phyloP scores from a whole-genome alignment of 1,140 invertebrate genomes.

The Micrasema longulum region DNA sequence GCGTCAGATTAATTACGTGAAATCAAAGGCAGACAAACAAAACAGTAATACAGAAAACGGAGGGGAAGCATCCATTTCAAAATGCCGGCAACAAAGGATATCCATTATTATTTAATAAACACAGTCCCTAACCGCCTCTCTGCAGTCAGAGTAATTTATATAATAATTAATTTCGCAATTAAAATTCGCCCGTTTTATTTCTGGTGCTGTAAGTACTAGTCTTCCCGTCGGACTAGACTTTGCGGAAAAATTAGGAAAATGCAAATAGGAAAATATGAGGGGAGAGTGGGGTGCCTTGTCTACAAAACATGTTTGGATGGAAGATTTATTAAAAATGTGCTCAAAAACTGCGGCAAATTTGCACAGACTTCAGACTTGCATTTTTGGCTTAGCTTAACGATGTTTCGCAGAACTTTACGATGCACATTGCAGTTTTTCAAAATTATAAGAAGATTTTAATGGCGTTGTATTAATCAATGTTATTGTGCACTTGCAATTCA shows the following conservation, averaged over 20 bases:
- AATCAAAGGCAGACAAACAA: conserved; percentile 19
- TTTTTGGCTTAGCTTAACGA: no score
- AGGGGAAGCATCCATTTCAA: conserved; percentile 15
- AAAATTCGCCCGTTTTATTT: conserved; percentile 28
- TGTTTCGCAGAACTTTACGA: no score
- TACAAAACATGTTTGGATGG: no score
- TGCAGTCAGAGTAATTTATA: conserved; percentile 28
- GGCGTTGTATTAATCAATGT: no score
- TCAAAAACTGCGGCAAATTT: no score
- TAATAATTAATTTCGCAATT: conserved; percentile 41
- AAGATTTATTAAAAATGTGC: no score
- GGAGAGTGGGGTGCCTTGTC: neutral
- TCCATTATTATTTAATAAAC: conserved; percentile 44
- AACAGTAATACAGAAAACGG: conserved; percentile 14
- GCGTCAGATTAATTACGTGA: neutral
- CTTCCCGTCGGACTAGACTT: conserved; percentile 8
- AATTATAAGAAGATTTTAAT: no score
- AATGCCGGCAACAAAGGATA: conserved; percentile 23
- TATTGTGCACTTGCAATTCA: no score
- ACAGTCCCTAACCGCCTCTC: conserved; percentile 14
- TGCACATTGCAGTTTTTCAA: no score
- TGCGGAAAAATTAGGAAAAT: conserved; percentile 26
- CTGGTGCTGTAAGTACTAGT: neutral
- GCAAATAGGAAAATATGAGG: conserved; percentile 8
- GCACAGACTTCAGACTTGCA: no score